A percentile compares a stretch with the other conserved stretches of the same genome.
These are phyloP conservation scores for Nomada fabriciana DNA, from an alignment of 2,888 invertebrate genomes.

Conservation along the genomic window DNA sequence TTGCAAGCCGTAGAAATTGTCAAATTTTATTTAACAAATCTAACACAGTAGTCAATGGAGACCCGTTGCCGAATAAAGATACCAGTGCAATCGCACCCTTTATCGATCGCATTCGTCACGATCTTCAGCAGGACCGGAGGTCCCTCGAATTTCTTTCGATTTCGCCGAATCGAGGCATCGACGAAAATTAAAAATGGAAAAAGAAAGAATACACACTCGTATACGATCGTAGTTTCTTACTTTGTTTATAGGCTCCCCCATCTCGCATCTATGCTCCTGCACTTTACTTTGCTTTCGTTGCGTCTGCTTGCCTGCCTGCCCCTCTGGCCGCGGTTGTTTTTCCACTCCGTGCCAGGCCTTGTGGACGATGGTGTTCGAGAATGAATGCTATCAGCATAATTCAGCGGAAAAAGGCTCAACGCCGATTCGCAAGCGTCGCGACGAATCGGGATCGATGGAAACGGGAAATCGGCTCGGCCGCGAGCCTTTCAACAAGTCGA, in stretches of 20 bases:
- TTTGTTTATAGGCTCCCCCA: conserved; percentile 60
- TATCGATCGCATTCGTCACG: no score
- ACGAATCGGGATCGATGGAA: conserved; percentile 60
- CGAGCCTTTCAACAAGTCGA: conserved; percentile 38
- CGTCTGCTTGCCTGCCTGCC: conserved; percentile 45
- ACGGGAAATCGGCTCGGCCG: conserved; percentile 57
- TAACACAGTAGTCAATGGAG: no score
- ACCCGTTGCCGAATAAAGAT: no score
- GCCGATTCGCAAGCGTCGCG: conserved; percentile 58
- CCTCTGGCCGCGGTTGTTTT: conserved; percentile 37
- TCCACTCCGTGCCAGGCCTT: conserved; percentile 19
- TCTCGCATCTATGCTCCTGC: conserved; percentile 62
- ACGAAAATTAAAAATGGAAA: no score
- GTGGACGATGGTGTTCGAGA: conserved; percentile 53
- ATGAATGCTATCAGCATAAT: conserved; percentile 70
- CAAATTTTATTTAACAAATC: no score
- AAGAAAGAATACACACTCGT: neutral
- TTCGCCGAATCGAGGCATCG: no score
- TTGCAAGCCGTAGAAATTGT: neutral
- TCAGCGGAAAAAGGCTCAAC: conserved; percentile 49
- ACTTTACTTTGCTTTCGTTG: conserved; percentile 58
- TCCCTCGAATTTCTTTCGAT: no score
- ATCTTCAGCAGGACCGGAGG: no score
- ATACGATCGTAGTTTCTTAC: conserved; percentile 15
- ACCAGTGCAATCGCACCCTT: no score